Base-by-base conservation (phyloP, 2,888 invertebrate genomes). In the Drosophila kanekoi region DNA sequence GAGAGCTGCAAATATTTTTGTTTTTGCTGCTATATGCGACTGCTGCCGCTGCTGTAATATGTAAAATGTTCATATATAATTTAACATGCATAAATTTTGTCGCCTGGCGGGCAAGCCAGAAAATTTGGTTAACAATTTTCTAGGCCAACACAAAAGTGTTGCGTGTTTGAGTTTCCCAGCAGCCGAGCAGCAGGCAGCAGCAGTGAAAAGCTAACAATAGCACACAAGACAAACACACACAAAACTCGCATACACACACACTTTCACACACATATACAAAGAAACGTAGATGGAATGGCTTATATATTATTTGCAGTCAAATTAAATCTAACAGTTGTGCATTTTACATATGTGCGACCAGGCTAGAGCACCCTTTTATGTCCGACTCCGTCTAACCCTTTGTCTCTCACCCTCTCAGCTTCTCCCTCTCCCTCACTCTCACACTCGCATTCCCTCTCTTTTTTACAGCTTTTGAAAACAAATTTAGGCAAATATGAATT, bases 281-380 rank as follows among this genome's bases (percentile, higher is more conserved):
- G 16, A 13, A n/a, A 18, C 40, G 32, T 54, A 52, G 38, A 35
- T 54, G 59, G 28, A 37, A 60, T 51, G 66, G 59, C 69, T 82
- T 82, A 81, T 86, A 72, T 67, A 87, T 84, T 89, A 89, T 89
- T 89, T 82, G 89, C 73, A 87, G 78, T 89, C 70, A 87, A 89
- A 89, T 89, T 82, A 80, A 87, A 85, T 79, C 70, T 72, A 82
- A 72, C 86, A 80, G 85, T 87, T 89, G 89, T 71, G 78, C 72
- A 71, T 76, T 79, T 84, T 79, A 77, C 77, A 76, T 83, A 73
- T 72, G 82, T 68, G 68, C 45, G 56, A 54, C 48, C 35, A 23
- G 28, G 47, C 47, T 40, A 40, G 10, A 47, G 33, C 16, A 32
- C 40, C 11, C n/a, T 3, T 28, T 20, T 11, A 18, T 43, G 8